Base-by-base conservation (phyloP, 2,113 vertebrate species). In the Laticauda colubrina region DNA sequence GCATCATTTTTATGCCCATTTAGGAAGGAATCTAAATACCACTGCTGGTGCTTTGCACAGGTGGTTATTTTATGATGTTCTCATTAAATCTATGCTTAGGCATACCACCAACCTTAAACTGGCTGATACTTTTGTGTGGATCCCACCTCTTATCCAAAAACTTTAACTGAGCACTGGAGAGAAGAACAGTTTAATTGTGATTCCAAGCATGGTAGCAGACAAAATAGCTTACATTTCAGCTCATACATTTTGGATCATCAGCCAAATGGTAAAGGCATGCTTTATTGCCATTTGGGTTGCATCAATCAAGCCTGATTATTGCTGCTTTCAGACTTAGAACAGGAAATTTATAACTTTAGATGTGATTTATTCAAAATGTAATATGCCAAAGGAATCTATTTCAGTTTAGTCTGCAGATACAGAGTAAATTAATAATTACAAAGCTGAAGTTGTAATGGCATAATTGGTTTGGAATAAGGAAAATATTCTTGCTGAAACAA, bases 401-500 rank as follows among this genome's bases (percentile, higher is more conserved):
- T 89, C 95, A 92, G 93, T 96, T 96, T 91, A 96, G 93, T 95
- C 92, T 94, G 92, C 90, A 92, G 69, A 94, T 95, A 94, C 87
- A 91, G 91, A 91, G 88, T 95, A 95, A 96, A 96, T 95, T 96
- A 96, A 93, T 96, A 88, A 91, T 93, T 3, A 1, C 53, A 89
- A 64, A 95, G 89, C 90, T 93, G 92, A 51, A 89, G 9, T 26
- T 91, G 81, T 90, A 94, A 69, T 57, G 61, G 87, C 51, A 24
- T n/a, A 94, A 92, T 93, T 69, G 88, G 85, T 90, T 54, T 85
- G 90, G 87, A 43, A 94, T 94, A 93, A 93, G 92, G 92, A 92
- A 95, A 91, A 69, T 91, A n/a, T 90, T 59, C 51, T 54, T 64
- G 85, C 85, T 92, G 92, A 95, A 89, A 95, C 5, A 34, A 59